Percentiles rank a stretch among this genome's conserved stretches.
phyloP scores from a whole-genome alignment of 2,797 vertebrate genomes.

The Gymnoscopelus microlampas region DNA sequence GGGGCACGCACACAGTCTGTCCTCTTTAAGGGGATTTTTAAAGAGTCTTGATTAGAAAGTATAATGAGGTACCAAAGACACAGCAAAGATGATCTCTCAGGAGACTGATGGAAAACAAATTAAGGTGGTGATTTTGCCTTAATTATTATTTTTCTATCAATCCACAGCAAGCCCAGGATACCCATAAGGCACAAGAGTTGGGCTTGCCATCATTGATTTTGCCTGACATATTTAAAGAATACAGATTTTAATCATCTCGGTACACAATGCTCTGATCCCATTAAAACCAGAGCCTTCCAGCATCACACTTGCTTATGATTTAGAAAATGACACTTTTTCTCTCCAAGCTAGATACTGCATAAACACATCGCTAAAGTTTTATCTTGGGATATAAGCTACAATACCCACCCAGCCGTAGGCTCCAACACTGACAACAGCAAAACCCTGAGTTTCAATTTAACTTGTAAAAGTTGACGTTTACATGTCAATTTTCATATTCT shows the following conservation, averaged over 20 bases:
- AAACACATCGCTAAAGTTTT: conserved; percentile 84
- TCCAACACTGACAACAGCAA: background rate
- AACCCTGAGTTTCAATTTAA: no score
- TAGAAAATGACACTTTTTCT: conserved; percentile 84
- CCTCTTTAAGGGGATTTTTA: conserved; percentile 86
- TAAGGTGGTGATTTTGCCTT: conserved; percentile 88
- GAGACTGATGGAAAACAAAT: conserved; percentile 90
- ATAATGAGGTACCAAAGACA: conserved; percentile 92
- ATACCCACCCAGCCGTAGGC: background rate
- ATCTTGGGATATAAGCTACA: conserved; percentile 61
- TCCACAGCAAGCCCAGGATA: conserved; percentile 81
- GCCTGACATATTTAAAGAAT: conserved; percentile 88
- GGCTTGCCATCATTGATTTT: conserved; percentile 88
- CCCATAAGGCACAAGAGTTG: conserved; percentile 84
- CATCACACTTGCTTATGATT: conserved; percentile 89
- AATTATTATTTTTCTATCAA: conserved; percentile 88
- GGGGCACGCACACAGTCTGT: conserved; percentile 88
- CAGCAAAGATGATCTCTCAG: conserved; percentile 86
- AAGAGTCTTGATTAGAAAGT: conserved; percentile 92
- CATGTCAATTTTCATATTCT: no score
- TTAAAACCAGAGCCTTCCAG: conserved; percentile 88
- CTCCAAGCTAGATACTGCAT: conserved; percentile 80
- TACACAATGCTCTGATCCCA: conserved; percentile 88
- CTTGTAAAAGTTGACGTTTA: no score
- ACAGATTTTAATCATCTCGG: conserved; percentile 94